phyloP scores from a whole-genome alignment of 2,888 invertebrate genomes.

The Cylindroiulus punctatus region DNA sequence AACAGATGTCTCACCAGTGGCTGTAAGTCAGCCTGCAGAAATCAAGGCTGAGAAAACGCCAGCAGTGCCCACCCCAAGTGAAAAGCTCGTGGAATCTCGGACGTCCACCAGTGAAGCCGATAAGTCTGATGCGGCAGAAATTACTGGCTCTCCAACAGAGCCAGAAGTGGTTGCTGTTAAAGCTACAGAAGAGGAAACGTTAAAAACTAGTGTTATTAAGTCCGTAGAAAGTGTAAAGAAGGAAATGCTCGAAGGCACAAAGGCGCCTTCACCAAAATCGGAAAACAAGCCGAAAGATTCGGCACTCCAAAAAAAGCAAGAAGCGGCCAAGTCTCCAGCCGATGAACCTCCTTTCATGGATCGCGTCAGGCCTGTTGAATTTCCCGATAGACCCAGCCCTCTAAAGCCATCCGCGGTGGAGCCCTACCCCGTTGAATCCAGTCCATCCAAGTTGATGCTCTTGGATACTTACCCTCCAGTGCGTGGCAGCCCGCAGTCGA shows the following conservation, averaged over 20 bases:
- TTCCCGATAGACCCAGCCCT: conserved; percentile 59
- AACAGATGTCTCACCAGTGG: neutral
- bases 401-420: conserved; percentile 59
- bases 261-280: neutral
- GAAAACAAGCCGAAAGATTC: neutral
- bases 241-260: conserved; percentile 30
- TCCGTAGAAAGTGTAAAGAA: conserved; percentile 55
- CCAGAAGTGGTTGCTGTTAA: neutral
- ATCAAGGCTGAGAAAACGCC: neutral
- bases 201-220: conserved; percentile 51
- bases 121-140: neutral
- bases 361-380: conserved; percentile 57
- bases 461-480: conserved; percentile 58
- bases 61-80: neutral
- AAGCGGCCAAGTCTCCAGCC: neutral
- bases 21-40: neutral
- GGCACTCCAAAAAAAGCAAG: neutral
- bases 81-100: neutral
- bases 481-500: conserved; percentile 57
- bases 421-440: conserved; percentile 58
- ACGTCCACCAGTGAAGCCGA: neutral
- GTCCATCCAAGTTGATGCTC: conserved; percentile 60
- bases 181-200: neutral
- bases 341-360: conserved; percentile 1
- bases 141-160: neutral